Conservation (phyloP, 2,113 vertebrate species). For the Ciconia stormi region DNA sequence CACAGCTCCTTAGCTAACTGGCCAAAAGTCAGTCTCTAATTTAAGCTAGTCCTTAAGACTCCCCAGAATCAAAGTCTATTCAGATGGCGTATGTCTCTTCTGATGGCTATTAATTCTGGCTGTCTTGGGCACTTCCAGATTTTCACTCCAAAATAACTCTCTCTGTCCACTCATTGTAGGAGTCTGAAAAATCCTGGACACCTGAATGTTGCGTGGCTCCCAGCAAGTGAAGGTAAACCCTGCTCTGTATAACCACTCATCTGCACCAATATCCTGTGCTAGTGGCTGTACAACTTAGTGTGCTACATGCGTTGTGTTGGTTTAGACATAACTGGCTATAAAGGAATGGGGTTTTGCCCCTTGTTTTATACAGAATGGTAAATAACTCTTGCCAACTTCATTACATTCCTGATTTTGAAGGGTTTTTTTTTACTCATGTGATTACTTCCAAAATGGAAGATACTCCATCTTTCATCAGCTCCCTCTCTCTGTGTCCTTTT, state of each 20-base stretch:
- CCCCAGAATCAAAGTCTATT: neutral
- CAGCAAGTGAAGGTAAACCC: neutral
- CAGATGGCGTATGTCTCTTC: neutral
- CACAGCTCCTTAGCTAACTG: neutral
- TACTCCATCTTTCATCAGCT: neutral
- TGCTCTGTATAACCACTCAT: neutral
- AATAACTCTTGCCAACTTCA: neutral
- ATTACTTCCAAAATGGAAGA: neutral
- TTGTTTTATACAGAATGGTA: neutral
- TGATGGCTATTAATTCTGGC: neutral
- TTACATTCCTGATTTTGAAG: neutral
- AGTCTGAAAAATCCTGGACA: neutral
- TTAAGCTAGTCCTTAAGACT: neutral
- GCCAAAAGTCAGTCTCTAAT: neutral
- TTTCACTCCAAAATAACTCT: neutral
- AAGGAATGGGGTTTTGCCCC: neutral
- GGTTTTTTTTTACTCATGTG: accelerated
- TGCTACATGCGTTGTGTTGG: accelerated
- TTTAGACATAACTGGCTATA: neutral
- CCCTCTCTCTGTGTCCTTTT: neutral
- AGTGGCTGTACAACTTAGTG: neutral
- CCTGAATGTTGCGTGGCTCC: neutral
- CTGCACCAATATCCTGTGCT: neutral
- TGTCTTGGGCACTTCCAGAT: neutral
- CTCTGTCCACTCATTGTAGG: neutral